phyloP scores from a whole-genome alignment of 2,888 invertebrate genomes.

The Pyrrhosoma nymphula region DNA sequence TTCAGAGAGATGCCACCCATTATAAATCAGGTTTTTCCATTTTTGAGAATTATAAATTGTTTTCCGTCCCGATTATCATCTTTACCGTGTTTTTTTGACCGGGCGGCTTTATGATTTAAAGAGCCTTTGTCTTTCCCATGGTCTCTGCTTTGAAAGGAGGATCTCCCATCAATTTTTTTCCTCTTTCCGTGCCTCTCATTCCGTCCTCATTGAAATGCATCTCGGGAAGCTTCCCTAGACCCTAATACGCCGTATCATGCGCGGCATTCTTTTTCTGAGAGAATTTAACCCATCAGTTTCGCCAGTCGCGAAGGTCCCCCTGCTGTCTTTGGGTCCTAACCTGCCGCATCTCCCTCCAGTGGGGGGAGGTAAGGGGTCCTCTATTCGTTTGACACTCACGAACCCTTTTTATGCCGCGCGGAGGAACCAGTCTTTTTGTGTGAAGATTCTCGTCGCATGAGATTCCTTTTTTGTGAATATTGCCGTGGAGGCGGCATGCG shows the following conservation, averaged over 20 bases:
- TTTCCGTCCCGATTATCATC: constrained; percentile 16
- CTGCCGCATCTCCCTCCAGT: background rate
- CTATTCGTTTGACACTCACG: background rate
- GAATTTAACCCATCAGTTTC: background rate
- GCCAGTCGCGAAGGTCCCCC: background rate
- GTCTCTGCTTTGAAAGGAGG: background rate
- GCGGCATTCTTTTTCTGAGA: constrained; percentile 24
- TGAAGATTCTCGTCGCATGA: background rate
- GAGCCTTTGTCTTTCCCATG: background rate
- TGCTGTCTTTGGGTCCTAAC: background rate
- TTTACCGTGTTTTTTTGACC: background rate
- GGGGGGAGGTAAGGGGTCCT: background rate
- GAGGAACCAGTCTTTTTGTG: background rate
- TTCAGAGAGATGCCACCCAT: background rate
- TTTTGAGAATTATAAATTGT: constrained; percentile 29
- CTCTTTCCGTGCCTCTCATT: background rate
- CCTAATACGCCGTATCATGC: constrained; percentile 24
- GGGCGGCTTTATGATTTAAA: constrained; percentile 12
- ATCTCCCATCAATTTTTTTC: background rate
- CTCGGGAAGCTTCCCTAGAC: background rate
- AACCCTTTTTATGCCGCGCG: background rate
- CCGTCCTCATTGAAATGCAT: constrained; percentile 47
- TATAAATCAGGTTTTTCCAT: constrained; percentile 16
- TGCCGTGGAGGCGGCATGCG: background rate
- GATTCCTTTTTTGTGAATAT: background rate